These are phyloP conservation scores for Cryptophagus acutangulus DNA, from an alignment of 2,888 invertebrate species.

Conservation along the genomic window DNA sequence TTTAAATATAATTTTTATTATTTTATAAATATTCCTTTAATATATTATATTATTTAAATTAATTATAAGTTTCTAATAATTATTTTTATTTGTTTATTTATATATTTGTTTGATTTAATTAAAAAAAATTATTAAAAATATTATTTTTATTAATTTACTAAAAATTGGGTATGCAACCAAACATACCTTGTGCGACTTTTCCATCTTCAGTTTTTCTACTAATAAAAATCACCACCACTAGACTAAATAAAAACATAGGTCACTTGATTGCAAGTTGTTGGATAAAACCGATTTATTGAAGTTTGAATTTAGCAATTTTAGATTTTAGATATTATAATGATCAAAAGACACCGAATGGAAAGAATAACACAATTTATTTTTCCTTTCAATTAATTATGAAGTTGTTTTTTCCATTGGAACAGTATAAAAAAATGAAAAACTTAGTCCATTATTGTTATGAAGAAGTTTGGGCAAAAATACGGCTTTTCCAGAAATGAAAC, in stretches of 20 bases:
- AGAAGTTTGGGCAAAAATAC: constrained; percentile 40
- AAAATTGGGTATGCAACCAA: too few species aligned
- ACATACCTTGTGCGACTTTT: background rate
- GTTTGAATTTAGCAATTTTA: constrained; percentile 15
- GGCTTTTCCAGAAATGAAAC: constrained; percentile 29
- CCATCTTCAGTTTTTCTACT: background rate
- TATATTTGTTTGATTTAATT: background rate
- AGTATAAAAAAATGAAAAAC: constrained; percentile 1
- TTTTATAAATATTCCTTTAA: too few species aligned
- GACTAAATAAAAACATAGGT: constrained; percentile 23
- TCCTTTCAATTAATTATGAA: constrained; percentile 3
- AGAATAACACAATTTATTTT: background rate
- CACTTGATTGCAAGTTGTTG: constrained; percentile 19
- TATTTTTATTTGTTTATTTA: constrained; percentile 15
- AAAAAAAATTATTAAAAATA: background rate
- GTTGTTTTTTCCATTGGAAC: constrained; percentile 11
- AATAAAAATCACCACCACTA: constrained; percentile 22
- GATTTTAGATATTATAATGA: constrained; percentile 13
- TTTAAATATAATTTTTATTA: too few species aligned
- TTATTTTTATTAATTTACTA: background rate
- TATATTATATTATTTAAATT: too few species aligned
- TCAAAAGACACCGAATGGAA: constrained; percentile 1
- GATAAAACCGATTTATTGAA: constrained; percentile 12
- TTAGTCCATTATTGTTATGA: constrained; percentile 7
- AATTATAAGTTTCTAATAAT: too few species aligned